Evolutionary conservation across 2,888 invertebrate species (phyloP).

Genomic region (Oligia latruncula): DNA sequence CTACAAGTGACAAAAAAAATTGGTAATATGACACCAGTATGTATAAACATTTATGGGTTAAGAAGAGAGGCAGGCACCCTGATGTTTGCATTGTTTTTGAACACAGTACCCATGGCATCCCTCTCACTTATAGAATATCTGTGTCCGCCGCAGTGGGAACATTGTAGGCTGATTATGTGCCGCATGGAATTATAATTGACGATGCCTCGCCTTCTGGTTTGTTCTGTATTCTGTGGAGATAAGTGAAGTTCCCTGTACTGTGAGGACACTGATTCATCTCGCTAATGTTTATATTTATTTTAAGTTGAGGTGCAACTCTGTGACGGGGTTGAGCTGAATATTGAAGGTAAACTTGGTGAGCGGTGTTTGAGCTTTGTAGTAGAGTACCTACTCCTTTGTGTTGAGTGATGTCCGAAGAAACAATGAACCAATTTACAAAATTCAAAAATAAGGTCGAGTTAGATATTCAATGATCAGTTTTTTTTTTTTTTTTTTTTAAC

Average conservation of each 20-base stretch:
- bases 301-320: conserved; percentile 44
- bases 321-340: conserved; percentile 21
- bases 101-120: too few species aligned
- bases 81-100: not conserved
- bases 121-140: not conserved
- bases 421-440: not conserved
- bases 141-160: too few species aligned
- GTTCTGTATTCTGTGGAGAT: conserved; percentile 18
- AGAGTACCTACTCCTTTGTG: not conserved
- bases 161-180: too few species aligned
- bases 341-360: conserved; percentile 27
- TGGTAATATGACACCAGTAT: not conserved
- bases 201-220: conserved; percentile 4
- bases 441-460: not conserved
- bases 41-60: not conserved
- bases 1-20: not conserved
- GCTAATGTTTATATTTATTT: conserved; percentile 62
- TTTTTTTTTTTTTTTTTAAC: too few species aligned
- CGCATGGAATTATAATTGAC: not conserved
- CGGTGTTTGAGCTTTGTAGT: not conserved
- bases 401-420: not conserved
- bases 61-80: not conserved
- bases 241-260: conserved; percentile 63
- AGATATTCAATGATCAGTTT: not conserved
- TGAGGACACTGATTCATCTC: conserved; percentile 59